A percentile compares a stretch with the other conserved stretches of the same genome.
These are phyloP conservation scores for Lamprotornis superbus DNA, from an alignment of 2,113 vertebrate species.

Conservation along the genomic window DNA sequence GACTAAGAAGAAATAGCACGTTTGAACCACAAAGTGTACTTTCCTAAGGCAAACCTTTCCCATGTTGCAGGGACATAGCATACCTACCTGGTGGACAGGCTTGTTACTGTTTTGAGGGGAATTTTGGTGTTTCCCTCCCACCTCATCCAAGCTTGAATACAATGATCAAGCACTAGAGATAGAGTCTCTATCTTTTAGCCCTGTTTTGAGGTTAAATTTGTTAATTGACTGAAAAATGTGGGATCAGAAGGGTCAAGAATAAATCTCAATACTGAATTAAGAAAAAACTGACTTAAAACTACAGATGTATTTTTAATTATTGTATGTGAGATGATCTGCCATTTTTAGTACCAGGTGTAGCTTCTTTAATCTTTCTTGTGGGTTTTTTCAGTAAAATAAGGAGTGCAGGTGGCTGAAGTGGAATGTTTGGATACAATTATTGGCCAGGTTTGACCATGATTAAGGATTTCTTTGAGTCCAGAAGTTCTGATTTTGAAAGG, in stretches of 20 bases:
- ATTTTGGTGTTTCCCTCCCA: not conserved
- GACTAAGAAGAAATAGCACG: not conserved
- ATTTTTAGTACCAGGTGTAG: not conserved
- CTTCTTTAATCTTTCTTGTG: not conserved
- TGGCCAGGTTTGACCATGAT: not conserved
- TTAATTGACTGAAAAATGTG: not conserved
- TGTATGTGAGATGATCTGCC: not conserved
- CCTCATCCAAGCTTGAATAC: not conserved
- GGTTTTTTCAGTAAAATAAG: not conserved
- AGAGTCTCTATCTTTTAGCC: not conserved
- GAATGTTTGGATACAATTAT: not conserved
- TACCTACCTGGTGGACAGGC: not conserved
- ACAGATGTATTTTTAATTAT: not conserved
- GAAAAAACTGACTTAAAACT: not conserved
- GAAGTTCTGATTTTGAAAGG: conserved; percentile 22
- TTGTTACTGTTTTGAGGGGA: not conserved
- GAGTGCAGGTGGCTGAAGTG: not conserved
- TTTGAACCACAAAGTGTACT: not conserved
- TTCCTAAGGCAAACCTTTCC: not conserved
- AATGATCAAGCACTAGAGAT: not conserved
- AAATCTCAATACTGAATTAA: not conserved
- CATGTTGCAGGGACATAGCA: not conserved
- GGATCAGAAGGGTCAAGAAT: not conserved
- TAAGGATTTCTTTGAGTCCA: conserved; percentile 1
- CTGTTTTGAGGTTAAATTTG: not conserved